phyloP scores from a whole-genome alignment of 2,113 vertebrate genomes.

The Odobenus rosmarus region DNA sequence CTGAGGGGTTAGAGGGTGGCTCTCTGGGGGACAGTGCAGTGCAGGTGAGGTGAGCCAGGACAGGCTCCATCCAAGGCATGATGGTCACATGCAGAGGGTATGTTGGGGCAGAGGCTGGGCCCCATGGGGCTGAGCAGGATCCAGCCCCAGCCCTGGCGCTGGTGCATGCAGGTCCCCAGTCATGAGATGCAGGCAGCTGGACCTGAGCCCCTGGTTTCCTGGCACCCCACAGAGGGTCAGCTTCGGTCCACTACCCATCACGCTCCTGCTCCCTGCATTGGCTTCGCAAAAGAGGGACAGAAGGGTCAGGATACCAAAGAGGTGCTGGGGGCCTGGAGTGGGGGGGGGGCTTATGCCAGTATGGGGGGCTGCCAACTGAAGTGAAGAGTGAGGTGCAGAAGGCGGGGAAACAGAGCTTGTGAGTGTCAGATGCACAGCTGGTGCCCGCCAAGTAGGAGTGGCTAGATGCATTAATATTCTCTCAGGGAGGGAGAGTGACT shows the following conservation, averaged over 20 bases:
- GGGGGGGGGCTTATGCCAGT: background rate
- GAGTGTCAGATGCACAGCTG: background rate
- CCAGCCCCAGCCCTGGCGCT: conserved; percentile 46
- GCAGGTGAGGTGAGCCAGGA: background rate
- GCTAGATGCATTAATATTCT: background rate
- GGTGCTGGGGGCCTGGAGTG: background rate
- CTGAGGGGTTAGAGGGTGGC: background rate
- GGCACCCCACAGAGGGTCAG: background rate
- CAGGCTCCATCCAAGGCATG: conserved; percentile 55
- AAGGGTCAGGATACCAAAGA: background rate
- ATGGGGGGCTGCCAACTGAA: background rate
- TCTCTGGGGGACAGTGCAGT: conserved; percentile 61
- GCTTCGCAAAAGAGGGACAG: conserved; percentile 39
- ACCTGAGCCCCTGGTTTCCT: conserved; percentile 48
- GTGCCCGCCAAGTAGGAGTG: background rate
- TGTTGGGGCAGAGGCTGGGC: conserved; percentile 63
- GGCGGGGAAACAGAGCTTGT: background rate
- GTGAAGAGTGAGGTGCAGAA: background rate
- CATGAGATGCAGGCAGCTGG: conserved; percentile 60
- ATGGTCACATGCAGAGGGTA: conserved; percentile 73
- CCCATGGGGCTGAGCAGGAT: conserved; percentile 60
- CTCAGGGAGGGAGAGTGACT: background rate
- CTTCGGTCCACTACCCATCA: background rate
- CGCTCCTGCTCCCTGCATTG: conserved; percentile 33
- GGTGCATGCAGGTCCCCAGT: conserved; percentile 71